Percentiles rank a stretch among this genome's conserved stretches.
Conservation (phyloP, 30 jellyfish, hydroid and myxozoan species). For the Chrysaora quinquecirrha region DNA sequence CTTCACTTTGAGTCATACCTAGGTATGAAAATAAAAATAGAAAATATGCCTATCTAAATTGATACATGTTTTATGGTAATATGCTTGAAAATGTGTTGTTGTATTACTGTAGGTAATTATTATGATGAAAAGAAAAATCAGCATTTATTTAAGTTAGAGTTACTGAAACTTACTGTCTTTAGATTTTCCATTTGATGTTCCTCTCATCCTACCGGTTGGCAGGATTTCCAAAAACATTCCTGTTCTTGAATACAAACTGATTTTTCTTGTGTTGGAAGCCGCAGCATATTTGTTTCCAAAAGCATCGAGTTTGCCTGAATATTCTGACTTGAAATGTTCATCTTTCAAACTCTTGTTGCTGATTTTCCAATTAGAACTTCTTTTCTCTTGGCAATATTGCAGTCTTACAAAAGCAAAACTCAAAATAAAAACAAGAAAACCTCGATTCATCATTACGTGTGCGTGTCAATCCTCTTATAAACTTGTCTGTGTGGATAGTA, state of each 20-base stretch:
- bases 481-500: background rate
- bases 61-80: too few relatives aligned
- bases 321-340: background rate
- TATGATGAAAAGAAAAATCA: too few relatives aligned
- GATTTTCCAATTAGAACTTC: background rate
- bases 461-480: background rate
- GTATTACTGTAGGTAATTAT: too few relatives aligned
- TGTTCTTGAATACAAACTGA: background rate
- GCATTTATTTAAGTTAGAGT: too few relatives aligned
- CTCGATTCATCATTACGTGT: background rate
- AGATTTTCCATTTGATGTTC: background rate
- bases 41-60: too few relatives aligned
- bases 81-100: too few relatives aligned
- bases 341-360: background rate
- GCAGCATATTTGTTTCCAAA: background rate
- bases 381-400: background rate
- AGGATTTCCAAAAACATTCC: background rate
- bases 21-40: too few relatives aligned
- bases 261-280: background rate
- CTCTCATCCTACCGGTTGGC: constrained; percentile 3
- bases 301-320: background rate
- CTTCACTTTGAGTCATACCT: too few relatives aligned
- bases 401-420: background rate
- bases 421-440: background rate
- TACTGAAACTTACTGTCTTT: constrained; percentile 1